These are phyloP conservation scores for Pollenia angustigena DNA, from an alignment of 2,888 invertebrate species.

Conservation along the genomic window DNA sequence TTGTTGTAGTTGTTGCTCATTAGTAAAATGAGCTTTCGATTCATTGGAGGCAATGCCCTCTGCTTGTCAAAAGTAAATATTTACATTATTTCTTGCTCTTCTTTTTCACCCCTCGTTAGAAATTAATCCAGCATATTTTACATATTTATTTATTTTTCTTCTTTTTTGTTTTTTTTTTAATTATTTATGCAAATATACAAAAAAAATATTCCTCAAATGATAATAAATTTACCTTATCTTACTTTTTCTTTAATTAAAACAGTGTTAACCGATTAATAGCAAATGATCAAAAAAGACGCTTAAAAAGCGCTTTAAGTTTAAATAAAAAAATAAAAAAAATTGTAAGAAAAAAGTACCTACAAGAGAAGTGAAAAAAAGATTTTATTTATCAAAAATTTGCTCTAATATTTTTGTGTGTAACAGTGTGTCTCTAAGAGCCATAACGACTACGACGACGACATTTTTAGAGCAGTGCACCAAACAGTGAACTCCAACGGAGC, in stretches of 20 bases:
- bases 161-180: background rate
- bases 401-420: slow-evolving; percentile 17
- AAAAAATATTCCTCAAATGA: background rate
- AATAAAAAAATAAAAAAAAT: slow-evolving; percentile 14
- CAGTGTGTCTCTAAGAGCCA: slow-evolving; percentile 25
- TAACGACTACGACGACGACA: slow-evolving; percentile 36
- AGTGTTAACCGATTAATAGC: slow-evolving; percentile 1
- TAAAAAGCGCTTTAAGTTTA: slow-evolving; percentile 29
- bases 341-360: background rate
- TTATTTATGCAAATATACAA: background rate
- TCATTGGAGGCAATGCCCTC: slow-evolving; percentile 26
- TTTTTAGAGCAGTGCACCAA: slow-evolving; percentile 71
- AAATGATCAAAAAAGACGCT: slow-evolving; percentile 30
- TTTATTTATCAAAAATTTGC: slow-evolving; percentile 49
- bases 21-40: slow-evolving; percentile 32
- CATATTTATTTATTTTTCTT: slow-evolving; percentile 17
- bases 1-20: slow-evolving; percentile 23
- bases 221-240: too few species aligned
- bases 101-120: too few species aligned
- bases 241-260: too few species aligned
- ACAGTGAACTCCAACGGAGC: slow-evolving; percentile 67
- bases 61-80: slow-evolving; percentile 14
- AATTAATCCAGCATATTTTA: background rate
- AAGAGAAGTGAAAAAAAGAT: slow-evolving; percentile 30
- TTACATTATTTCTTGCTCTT: background rate